Conservation (phyloP, 2,113 vertebrate genomes). For the Silurus asotus region DNA sequence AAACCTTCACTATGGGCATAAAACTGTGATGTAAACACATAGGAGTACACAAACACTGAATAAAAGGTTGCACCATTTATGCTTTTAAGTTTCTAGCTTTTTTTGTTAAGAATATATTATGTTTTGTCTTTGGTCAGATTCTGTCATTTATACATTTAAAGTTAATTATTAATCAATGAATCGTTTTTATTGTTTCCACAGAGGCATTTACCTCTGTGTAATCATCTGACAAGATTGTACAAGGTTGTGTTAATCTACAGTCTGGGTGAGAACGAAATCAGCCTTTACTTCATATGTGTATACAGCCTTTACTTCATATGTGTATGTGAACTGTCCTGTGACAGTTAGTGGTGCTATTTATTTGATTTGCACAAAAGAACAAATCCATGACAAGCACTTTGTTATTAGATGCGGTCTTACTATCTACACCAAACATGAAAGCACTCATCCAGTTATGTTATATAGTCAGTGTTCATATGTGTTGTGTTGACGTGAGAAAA, state of each 20-base stretch:
- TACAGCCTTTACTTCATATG: neutral
- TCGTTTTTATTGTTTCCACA: neutral
- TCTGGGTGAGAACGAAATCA: neutral
- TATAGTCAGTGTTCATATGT: neutral
- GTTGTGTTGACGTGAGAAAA: slow-evolving; percentile 17
- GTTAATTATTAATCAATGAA: neutral
- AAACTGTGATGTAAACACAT: neutral
- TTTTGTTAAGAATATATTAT: neutral
- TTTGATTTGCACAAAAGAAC: neutral
- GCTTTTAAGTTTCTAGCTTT: neutral
- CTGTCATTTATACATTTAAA: neutral
- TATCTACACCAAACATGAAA: slow-evolving; percentile 18
- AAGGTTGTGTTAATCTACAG: neutral
- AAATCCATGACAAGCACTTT: neutral
- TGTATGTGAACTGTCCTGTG: neutral
- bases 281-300: too few relatives aligned
- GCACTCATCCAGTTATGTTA: slow-evolving; percentile 13
- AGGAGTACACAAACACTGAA: neutral
- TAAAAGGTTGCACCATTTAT: neutral
- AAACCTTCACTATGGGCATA: neutral
- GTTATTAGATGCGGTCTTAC: slow-evolving; percentile 1
- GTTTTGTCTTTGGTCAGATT: neutral
- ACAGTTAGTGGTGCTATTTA: neutral
- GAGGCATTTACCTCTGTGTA: neutral
- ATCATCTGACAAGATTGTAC: neutral